Percentiles rank a stretch among this genome's conserved stretches.
Conservation (phyloP, 1,140 invertebrate genomes). For the Drosophila teissieri region DNA sequence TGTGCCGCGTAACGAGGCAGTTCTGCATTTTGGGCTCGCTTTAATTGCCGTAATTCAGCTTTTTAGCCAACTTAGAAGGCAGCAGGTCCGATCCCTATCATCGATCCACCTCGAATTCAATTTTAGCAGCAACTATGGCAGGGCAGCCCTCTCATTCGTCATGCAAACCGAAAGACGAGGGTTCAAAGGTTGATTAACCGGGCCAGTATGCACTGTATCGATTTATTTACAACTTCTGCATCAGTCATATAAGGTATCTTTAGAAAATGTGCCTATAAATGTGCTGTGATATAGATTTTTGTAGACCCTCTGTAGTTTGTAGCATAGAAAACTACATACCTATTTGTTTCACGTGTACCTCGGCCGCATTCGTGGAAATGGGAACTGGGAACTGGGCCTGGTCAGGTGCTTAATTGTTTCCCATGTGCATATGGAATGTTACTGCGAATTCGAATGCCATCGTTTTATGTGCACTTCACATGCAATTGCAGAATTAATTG, state of each 20-base stretch:
- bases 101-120: constrained; percentile 18
- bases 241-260: too few relatives aligned
- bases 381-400: background rate
- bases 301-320: too few relatives aligned
- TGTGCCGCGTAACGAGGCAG: constrained; percentile 16
- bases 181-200: constrained; percentile 20
- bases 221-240: background rate
- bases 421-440: constrained; percentile 20
- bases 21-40: background rate
- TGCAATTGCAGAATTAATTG: constrained; percentile 64
- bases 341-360: background rate
- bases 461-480: constrained; percentile 55
- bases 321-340: too few relatives aligned
- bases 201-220: background rate
- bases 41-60: constrained; percentile 16
- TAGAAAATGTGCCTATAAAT: background rate
- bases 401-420: constrained; percentile 31
- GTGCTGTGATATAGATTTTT: too few relatives aligned
- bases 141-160: background rate
- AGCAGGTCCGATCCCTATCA: constrained; percentile 9
- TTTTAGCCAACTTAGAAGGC: constrained; percentile 17
- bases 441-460: constrained; percentile 29
- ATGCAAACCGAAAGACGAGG: constrained; percentile 29
- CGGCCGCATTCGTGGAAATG: background rate
- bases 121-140: constrained; percentile 7